These are phyloP conservation scores for Cromileptes altivelis DNA, from an alignment of 2,113 vertebrate species.

Conservation along the genomic window DNA sequence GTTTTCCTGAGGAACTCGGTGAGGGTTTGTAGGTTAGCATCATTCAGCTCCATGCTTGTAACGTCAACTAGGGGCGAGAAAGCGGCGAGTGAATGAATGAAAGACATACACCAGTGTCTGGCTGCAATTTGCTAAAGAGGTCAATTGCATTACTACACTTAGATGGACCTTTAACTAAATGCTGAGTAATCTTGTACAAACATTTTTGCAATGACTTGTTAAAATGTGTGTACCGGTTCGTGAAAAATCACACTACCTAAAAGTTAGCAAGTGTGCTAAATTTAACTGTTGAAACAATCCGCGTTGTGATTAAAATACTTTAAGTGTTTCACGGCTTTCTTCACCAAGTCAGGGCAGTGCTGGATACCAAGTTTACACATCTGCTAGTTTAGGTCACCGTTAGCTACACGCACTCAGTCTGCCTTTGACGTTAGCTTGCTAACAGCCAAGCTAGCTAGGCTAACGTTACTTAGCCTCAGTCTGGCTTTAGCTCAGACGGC, in stretches of 20 bases:
- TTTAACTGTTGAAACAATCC: background rate
- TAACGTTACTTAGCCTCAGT: slow-evolving; percentile 1
- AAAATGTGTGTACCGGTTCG: background rate
- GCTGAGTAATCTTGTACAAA: slow-evolving; percentile 17
- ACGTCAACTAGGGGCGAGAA: slow-evolving; percentile 4
- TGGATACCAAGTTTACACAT: background rate
- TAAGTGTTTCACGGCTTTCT: background rate
- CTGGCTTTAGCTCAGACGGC: slow-evolving; percentile 5
- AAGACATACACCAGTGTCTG: background rate
- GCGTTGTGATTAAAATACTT: background rate
- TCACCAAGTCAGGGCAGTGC: background rate
- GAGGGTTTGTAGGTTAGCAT: slow-evolving; percentile 94
- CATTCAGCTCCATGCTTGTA: slow-evolving; percentile 94
- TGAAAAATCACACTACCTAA: too few relatives aligned
- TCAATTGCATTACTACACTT: background rate
- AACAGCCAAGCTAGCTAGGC: slow-evolving; percentile 46
- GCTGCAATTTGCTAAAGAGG: background rate
- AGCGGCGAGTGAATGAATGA: background rate
- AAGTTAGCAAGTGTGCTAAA: background rate
- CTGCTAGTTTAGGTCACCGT: background rate
- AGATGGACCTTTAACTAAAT: background rate
- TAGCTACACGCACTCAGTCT: background rate
- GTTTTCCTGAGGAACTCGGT: slow-evolving; percentile 98
- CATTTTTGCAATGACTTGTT: background rate
- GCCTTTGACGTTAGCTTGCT: slow-evolving; percentile 43